Evolutionary conservation across 2,888 invertebrate genomes (phyloP), one percentile per base, ranked within the genome.

Genomic region (Drosophila anomalata): DNA sequence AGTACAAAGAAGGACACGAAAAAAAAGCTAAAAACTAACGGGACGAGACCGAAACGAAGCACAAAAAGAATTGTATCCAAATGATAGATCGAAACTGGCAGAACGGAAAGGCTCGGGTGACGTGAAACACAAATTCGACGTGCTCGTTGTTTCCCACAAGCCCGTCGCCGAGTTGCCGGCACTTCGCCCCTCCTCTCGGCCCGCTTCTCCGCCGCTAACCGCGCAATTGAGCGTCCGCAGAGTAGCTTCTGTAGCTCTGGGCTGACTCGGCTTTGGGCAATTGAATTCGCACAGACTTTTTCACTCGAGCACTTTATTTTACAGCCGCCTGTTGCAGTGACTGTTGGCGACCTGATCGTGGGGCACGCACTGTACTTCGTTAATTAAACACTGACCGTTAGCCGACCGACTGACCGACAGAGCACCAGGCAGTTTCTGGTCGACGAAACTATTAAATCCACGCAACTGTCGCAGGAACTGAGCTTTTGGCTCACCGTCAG

Each of bases 81-180:
- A 53, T 54, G 58, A 26, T 44, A 29, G 47, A 46, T 22, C 22
- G 14, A 60, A 50, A 17, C 29, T 24, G 17, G 20, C 5, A 5
- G 26, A 46, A 8, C 31, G 17, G 8, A 9, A 36, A 52, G 22
- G 12, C 55, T 17, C 31, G 46, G 51, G 22, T 51, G 55, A 61
- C 72, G 33, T 14, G 2, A 48, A 52, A 60, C 39, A 41, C 65
- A 66, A 61, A 36, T 60, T 41, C 20, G 33, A 52, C 55, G 12
- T 2, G 33, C 12, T 33, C 12, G 33, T 33, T 33, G n/a, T 33
- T 33, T 33, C 29, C 29, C 29, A 29, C 29, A 12, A 33, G 3
- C 12, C 5, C 33, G 33, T 12, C 33, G 33, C 11, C 4, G 33
- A 12, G 12, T 33, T 33, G 36, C 36, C 36, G 36, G 36, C 36